Percentiles rank a stretch among this genome's conserved stretches.
Conservation (phyloP, 2,888 invertebrate species). For the Magallana nippona region DNA sequence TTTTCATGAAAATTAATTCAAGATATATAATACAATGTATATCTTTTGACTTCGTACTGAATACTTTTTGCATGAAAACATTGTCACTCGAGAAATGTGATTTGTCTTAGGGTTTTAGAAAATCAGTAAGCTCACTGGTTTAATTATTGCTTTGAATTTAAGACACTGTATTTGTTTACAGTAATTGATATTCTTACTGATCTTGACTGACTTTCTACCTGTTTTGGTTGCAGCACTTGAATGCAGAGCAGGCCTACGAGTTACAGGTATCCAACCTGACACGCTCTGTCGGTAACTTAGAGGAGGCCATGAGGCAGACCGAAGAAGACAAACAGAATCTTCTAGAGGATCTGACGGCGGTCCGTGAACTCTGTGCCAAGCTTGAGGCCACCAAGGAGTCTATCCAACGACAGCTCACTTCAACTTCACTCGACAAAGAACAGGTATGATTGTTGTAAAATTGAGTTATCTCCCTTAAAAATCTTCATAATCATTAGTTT, state of each 20-base stretch:
- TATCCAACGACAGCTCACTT: slow-evolving; percentile 76
- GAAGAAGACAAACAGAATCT: slow-evolving; percentile 78
- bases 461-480: not conserved
- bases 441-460: slow-evolving; percentile 68
- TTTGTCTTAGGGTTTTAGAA: too few relatives aligned
- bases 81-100: too few relatives aligned
- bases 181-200: too few relatives aligned
- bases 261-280: slow-evolving; percentile 77
- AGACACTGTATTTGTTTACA: too few relatives aligned
- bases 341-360: slow-evolving; percentile 76
- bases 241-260: slow-evolving; percentile 76
- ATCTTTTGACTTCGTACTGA: too few relatives aligned
- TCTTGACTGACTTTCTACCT: too few relatives aligned
- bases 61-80: too few relatives aligned
- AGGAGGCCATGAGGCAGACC: slow-evolving; percentile 72
- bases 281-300: slow-evolving; percentile 74
- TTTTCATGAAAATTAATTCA: too few relatives aligned
- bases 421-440: slow-evolving; percentile 77
- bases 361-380: slow-evolving; percentile 77
- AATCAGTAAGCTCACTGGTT: too few relatives aligned
- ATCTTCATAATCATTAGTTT: not conserved
- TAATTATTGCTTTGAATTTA: too few relatives aligned
- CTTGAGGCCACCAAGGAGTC: slow-evolving; percentile 78
- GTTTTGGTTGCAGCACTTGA: slow-evolving; percentile 67
- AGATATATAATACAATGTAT: too few relatives aligned